Base-by-base conservation (phyloP, 2,113 vertebrate species). In the Zosterops borbonicus region DNA sequence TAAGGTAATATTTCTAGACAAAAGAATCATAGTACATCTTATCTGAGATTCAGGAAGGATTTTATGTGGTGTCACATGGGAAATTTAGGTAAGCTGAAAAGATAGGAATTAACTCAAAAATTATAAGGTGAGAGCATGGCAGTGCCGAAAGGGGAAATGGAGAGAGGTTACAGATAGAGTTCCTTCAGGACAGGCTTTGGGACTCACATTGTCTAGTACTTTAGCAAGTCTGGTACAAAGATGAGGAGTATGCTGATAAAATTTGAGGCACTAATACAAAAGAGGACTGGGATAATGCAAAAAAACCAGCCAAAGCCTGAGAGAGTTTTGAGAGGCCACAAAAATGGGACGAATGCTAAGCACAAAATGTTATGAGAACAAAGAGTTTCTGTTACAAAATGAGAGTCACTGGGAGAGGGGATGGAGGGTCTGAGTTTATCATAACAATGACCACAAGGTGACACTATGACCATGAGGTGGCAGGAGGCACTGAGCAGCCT, bases 11-110 rank as follows among this genome's bases (percentile, higher is more conserved):
- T 62, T 76, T 83, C 82, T 62, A 88, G 83, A 92, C 60, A 92
- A 92, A 84, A 35, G 42, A 89, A 90, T 70, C 80, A 50, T 12
- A 39, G 55, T 90, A 19, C 29, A 89, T 92, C 83, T 95, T 93
- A 94, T 96, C 95, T 83, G 35, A 83, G 80, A 75, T 92, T 89
- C 64, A 84, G 76, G 44, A 89, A 75, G 47, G 56, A 87, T 90
- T 50, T 86, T 71, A 89, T 90, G 27, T 67, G 59, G 64, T 68
- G 49, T 63, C 91, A 90, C 68, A 23, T 56, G 95, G 91, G 96
- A 97, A 94, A 94, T 93, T 67, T 75, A 94, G 64, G 60, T 68
- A 83, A 94, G 68, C 76, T 78, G 83, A 86, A 80, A 91, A 94
- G 76, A 89, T 25, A 81, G 29, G 64, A 94, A 94, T 95, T 90